These are phyloP conservation scores for Hyperoplus immaculatus DNA, from an alignment of 2,797 vertebrate species.

Conservation along the genomic window DNA sequence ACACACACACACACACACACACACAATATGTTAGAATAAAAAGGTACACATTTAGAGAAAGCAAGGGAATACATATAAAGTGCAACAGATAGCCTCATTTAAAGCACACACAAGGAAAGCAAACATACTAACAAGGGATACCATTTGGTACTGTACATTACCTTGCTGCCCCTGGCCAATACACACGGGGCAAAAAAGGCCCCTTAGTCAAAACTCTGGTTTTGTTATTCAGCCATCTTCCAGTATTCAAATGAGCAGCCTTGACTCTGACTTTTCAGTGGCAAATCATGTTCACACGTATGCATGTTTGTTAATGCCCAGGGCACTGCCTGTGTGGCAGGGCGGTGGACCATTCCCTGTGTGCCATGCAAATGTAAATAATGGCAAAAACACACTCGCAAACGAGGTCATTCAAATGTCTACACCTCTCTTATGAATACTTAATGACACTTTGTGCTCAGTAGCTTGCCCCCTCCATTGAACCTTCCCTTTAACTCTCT, in stretches of 20 bases:
- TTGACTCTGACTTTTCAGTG: slow-evolving; percentile 85
- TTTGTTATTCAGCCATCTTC: slow-evolving; percentile 83
- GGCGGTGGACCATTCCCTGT: slow-evolving; percentile 73
- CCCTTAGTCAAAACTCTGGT: slow-evolving; percentile 70
- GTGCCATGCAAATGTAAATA: slow-evolving; percentile 84
- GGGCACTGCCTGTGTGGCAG: slow-evolving; percentile 79
- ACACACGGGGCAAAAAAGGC: slow-evolving; percentile 70
- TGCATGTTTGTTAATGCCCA: slow-evolving; percentile 79
- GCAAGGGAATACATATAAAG: slow-evolving; percentile 30
- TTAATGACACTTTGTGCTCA: slow-evolving; percentile 82
- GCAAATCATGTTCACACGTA: slow-evolving; percentile 79
- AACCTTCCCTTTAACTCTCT: slow-evolving; percentile 47
- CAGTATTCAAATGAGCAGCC: slow-evolving; percentile 87
- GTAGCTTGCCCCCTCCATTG: slow-evolving; percentile 60
- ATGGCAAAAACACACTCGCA: slow-evolving; percentile 79
- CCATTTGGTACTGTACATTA: slow-evolving; percentile 63
- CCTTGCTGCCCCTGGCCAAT: slow-evolving; percentile 69
- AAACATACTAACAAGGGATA: slow-evolving; percentile 62
- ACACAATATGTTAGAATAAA: slow-evolving; percentile 11
- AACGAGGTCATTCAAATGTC: slow-evolving; percentile 85
- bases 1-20: slow-evolving; percentile 27
- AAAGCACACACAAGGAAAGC: slow-evolving; percentile 38
- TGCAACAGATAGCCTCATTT: slow-evolving; percentile 32
- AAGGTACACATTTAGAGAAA: slow-evolving; percentile 32
- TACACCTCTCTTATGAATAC: slow-evolving; percentile 86